Evolutionary conservation across 2,113 vertebrate species (phyloP).

Genomic region (Raja brachyura): DNA sequence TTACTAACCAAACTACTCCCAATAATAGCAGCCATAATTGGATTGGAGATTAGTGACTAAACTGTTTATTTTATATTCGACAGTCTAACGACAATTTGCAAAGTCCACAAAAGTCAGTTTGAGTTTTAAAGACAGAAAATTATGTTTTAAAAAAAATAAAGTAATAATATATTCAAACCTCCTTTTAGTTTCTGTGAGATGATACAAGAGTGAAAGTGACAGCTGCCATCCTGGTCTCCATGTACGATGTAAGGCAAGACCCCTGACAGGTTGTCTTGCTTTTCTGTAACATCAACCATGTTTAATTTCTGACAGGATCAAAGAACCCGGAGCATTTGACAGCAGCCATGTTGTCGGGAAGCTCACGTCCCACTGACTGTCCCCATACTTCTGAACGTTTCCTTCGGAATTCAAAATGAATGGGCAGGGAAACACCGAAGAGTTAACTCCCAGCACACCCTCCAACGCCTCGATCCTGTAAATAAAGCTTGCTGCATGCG

Average conservation of each 20-base stretch:
- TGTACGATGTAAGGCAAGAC: neutral
- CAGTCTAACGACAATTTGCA: neutral
- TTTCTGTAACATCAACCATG: neutral
- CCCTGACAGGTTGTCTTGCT: neutral
- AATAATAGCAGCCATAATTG: conserved; percentile 5
- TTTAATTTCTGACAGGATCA: neutral
- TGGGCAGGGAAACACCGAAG: neutral
- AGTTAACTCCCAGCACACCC: neutral
- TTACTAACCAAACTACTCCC: neutral
- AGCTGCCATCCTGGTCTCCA: conserved; percentile 12
- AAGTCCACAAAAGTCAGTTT: neutral
- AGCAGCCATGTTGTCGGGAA: neutral
- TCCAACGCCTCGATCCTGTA: neutral
- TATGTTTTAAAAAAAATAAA: neutral
- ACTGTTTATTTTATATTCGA: neutral
- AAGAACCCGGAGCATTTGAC: neutral
- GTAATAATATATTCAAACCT: conserved; percentile 12
- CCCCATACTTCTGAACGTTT: conserved; percentile 21
- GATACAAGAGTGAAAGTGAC: neutral
- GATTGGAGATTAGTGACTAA: neutral
- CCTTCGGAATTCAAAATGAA: neutral
- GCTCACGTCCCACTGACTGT: neutral
- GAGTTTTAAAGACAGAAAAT: neutral
- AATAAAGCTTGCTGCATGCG: neutral
- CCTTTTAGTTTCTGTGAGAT: conserved; percentile 11